These are phyloP conservation scores for Hipparchia semele DNA, from an alignment of 2,888 invertebrate genomes.

Conservation along the genomic window DNA sequence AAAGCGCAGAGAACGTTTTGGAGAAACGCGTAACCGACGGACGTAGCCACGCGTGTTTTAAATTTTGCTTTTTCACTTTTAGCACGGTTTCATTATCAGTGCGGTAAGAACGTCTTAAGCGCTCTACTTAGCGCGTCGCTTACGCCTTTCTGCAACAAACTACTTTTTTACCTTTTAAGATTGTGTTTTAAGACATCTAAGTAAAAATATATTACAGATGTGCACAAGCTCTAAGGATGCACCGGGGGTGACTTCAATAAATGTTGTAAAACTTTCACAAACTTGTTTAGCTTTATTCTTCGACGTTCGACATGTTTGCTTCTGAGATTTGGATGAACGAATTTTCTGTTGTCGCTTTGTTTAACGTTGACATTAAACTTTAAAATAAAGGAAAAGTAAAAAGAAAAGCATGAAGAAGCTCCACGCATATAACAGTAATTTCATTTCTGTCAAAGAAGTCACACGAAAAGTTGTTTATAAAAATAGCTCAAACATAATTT, in stretches of 20 bases:
- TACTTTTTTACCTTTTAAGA: too few relatives aligned
- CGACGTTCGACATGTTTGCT: conserved; percentile 64
- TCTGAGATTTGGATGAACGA: conserved; percentile 58
- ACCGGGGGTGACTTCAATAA: conserved; percentile 60
- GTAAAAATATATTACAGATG: neutral
- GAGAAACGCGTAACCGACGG: too few relatives aligned
- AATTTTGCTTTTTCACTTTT: too few relatives aligned
- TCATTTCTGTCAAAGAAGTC: neutral
- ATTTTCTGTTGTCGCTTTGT: conserved; percentile 40
- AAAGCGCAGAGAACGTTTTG: too few relatives aligned
- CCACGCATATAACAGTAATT: neutral
- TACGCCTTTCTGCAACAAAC: too few relatives aligned
- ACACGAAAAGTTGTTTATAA: conserved; percentile 2
- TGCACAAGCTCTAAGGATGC: conserved; percentile 12
- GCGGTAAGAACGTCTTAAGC: too few relatives aligned
- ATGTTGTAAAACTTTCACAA: conserved; percentile 68
- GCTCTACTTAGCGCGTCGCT: too few relatives aligned
- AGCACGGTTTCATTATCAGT: too few relatives aligned
- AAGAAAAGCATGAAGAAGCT: neutral
- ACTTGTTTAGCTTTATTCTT: conserved; percentile 63
- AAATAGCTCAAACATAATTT: conserved; percentile 23
- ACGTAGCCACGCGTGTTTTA: too few relatives aligned
- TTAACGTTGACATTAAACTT: conserved; percentile 38
- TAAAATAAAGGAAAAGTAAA: neutral
- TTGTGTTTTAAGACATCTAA: neutral